These are phyloP conservation scores for Sweltsa coloradensis DNA, from an alignment of 1,140 invertebrate species.

Conservation along the genomic window DNA sequence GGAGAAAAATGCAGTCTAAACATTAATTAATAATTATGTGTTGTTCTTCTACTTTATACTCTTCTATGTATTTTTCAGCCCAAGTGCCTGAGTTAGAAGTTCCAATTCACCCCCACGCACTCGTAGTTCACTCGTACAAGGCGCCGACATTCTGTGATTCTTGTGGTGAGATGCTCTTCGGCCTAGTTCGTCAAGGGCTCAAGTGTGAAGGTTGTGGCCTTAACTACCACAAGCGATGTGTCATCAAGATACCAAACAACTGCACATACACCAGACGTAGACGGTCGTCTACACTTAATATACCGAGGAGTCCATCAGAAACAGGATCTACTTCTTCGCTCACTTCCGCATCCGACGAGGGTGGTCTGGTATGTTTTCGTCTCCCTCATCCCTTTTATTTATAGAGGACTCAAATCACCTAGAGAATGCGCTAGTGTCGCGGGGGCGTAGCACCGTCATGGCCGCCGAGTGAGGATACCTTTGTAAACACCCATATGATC, in stretches of 20 bases:
- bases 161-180: constrained; percentile 99
- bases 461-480: no score
- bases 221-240: constrained; percentile 98
- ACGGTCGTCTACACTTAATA: constrained; percentile 40
- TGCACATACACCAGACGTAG: constrained; percentile 51
- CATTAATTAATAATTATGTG: no score
- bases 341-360: constrained; percentile 34
- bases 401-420: no score
- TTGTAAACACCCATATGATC: no score
- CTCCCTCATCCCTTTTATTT: no score
- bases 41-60: no score
- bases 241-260: constrained; percentile 97
- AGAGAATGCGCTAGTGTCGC: no score
- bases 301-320: constrained; percentile 54
- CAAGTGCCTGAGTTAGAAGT: constrained; percentile 59
- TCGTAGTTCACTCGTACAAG: constrained; percentile 95
- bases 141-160: constrained; percentile 98
- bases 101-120: constrained; percentile 74
- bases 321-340: constrained; percentile 37
- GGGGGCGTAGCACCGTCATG: no score
- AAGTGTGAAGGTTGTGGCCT: constrained; percentile 98
- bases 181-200: constrained; percentile 91
- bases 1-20: no score
- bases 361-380: constrained; percentile 21
- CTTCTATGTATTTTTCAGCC: constrained; percentile 39